These are phyloP conservation scores for Hartigia nigra DNA, from an alignment of 2,888 invertebrate genomes.

Conservation along the genomic window DNA sequence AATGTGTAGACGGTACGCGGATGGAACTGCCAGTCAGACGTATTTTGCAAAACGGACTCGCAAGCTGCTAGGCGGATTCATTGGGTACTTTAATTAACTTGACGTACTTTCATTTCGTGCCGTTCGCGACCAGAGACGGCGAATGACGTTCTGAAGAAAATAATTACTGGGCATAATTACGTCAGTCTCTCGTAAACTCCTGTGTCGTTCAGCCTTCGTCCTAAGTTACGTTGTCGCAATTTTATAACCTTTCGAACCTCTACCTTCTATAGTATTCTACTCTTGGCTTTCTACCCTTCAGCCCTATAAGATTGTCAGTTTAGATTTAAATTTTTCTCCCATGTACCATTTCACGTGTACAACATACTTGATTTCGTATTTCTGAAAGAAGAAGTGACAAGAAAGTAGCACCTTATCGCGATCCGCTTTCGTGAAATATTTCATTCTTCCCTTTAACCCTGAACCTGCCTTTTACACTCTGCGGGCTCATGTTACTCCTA, in stretches of 20 bases:
- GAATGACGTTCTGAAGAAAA: conserved; percentile 36
- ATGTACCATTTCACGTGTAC: neutral
- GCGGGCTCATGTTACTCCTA: neutral
- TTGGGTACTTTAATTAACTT: conserved; percentile 51
- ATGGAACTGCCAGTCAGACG: neutral
- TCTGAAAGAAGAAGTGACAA: neutral
- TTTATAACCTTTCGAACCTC: neutral
- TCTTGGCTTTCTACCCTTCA: neutral
- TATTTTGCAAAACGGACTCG: neutral
- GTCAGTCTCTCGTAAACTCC: conserved; percentile 30
- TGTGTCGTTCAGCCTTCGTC: conserved; percentile 5
- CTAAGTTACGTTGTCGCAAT: conserved; percentile 14
- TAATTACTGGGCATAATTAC: conserved; percentile 55
- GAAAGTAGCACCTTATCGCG: neutral
- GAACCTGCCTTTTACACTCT: neutral
- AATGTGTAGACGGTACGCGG: neutral
- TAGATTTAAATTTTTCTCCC: too few relatives aligned
- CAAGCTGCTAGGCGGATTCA: neutral
- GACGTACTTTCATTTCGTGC: conserved; percentile 45
- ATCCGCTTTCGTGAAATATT: neutral
- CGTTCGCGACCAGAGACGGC: neutral
- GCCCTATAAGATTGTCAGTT: neutral
- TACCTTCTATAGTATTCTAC: neutral
- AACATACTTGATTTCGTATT: neutral
- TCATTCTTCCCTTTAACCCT: neutral